Percentiles rank a stretch among this genome's conserved stretches.
phyloP scores from a whole-genome alignment of 2,113 vertebrate species.

The Pygoscelis adeliae region DNA sequence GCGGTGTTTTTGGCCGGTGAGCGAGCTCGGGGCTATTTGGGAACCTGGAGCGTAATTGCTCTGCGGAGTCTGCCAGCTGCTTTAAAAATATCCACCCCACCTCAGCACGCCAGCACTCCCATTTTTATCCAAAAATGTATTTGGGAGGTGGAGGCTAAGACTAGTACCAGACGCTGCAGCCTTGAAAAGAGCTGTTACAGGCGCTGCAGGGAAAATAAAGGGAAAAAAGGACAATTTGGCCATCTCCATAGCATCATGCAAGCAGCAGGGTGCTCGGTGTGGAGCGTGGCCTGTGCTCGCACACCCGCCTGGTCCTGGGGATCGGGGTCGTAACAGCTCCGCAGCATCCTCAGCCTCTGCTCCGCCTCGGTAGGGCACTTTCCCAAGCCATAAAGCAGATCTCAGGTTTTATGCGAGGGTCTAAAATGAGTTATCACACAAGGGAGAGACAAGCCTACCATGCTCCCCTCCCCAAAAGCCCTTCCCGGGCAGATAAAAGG shows the following conservation, averaged over 20 bases:
- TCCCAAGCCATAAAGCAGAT: neutral
- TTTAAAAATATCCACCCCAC: conserved; percentile 37
- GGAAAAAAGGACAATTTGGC: neutral
- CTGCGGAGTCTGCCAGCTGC: conserved; percentile 5
- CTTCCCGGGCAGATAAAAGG: conserved; percentile 25
- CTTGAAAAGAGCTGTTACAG: neutral
- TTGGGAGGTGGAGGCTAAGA: neutral
- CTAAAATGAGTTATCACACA: neutral
- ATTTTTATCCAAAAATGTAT: neutral
- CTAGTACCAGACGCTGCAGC: neutral
- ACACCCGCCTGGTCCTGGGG: fast-evolving
- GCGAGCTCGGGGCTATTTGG: neutral
- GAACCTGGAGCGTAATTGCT: neutral
- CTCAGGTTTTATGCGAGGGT: neutral
- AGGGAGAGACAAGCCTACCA: neutral
- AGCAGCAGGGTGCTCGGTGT: fast-evolving
- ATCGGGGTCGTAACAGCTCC: fast-evolving
- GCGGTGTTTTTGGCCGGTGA: neutral
- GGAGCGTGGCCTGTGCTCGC: fast-evolving
- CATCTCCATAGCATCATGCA: fast-evolving
- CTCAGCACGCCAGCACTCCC: neutral
- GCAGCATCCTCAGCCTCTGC: neutral
- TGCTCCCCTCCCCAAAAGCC: neutral
- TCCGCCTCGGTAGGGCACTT: neutral
- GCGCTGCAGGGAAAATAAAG: neutral